Evolutionary conservation across 2,113 vertebrate species (phyloP).

Genomic region (Oriolus oriolus): DNA sequence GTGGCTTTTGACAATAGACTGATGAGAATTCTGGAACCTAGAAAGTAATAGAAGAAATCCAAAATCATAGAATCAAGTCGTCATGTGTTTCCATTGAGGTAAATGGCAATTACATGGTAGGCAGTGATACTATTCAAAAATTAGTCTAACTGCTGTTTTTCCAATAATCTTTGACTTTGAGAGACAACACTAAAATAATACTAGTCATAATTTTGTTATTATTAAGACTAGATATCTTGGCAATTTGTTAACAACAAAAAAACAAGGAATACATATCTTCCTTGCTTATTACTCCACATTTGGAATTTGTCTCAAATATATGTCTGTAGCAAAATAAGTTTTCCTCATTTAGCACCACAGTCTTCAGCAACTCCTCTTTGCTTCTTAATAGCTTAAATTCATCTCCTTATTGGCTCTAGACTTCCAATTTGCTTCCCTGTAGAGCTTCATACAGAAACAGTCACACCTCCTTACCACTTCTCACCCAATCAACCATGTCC

Average conservation of each 20-base stretch:
- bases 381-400: neutral
- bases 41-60: neutral
- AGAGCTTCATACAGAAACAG: neutral
- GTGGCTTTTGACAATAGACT: neutral
- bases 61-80: neutral
- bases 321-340: neutral
- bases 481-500: neutral
- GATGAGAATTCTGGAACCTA: neutral
- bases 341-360: neutral
- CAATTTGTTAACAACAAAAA: neutral
- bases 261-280: neutral
- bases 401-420: neutral
- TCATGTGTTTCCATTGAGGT: neutral
- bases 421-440: neutral
- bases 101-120: neutral
- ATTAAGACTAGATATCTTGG: neutral
- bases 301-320: neutral
- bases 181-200: neutral
- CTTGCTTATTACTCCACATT: neutral
- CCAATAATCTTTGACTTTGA: neutral
- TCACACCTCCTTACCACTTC: neutral
- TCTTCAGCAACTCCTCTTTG: neutral
- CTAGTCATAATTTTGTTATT: neutral
- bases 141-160: neutral
- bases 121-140: neutral